phyloP scores from a whole-genome alignment of 2,113 vertebrate species.

The Danio rerio region DNA sequence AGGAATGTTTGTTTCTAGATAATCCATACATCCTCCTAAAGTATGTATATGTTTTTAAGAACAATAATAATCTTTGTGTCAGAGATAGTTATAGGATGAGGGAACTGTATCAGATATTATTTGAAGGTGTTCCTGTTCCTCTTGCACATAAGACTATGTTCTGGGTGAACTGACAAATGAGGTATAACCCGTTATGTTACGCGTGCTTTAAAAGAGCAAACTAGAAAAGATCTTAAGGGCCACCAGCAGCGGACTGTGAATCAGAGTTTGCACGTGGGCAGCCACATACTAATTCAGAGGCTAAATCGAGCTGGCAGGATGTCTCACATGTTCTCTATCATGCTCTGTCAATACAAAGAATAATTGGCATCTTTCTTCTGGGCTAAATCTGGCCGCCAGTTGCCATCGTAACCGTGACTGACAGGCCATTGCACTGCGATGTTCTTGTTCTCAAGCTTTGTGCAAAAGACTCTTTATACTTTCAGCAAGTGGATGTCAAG shows the following conservation, averaged over 20 bases:
- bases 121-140: background rate
- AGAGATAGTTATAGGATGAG: too few species aligned
- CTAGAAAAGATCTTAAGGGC: slow-evolving; percentile 33
- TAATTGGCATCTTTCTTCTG: slow-evolving; percentile 51
- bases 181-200: slow-evolving; percentile 12
- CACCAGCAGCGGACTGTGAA: slow-evolving; percentile 42
- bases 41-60: too few species aligned
- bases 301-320: slow-evolving; percentile 43
- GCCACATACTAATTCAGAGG: slow-evolving; percentile 46
- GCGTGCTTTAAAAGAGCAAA: slow-evolving; percentile 17
- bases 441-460: slow-evolving; percentile 42
- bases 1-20: too few species aligned
- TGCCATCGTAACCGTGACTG: slow-evolving; percentile 64
- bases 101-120: background rate
- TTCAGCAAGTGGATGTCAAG: slow-evolving; percentile 34
- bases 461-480: slow-evolving; percentile 26
- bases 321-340: slow-evolving; percentile 53
- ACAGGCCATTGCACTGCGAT: slow-evolving; percentile 50
- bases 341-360: slow-evolving; percentile 46
- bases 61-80: too few species aligned
- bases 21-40: too few species aligned
- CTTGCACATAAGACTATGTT: background rate
- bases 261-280: slow-evolving; percentile 45
- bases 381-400: slow-evolving; percentile 58
- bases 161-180: background rate